Evolutionary conservation across 2,797 vertebrate genomes (phyloP).

Genomic region (Acanthis flammea): DNA sequence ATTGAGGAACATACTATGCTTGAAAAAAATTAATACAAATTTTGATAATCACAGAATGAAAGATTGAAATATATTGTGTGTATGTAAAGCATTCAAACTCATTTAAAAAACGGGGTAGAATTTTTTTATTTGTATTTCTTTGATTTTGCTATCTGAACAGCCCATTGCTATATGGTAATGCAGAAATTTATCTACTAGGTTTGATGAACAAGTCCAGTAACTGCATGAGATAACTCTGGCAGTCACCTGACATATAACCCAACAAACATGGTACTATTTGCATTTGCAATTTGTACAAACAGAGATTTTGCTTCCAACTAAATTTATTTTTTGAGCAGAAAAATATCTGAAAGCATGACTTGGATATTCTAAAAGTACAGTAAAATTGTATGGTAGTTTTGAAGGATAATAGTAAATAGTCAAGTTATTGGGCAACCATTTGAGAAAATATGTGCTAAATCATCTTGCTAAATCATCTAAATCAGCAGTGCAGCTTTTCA

Average conservation of each 20-base stretch:
- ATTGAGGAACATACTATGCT: not conserved
- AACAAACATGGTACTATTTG: not conserved
- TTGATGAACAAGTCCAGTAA: not conserved
- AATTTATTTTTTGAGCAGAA: not conserved
- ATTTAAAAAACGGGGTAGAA: not conserved
- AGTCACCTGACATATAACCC: not conserved
- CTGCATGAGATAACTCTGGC: not conserved
- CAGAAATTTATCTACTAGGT: not conserved
- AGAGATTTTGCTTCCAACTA: not conserved
- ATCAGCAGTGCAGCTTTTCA: not conserved
- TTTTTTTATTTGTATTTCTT: not conserved
- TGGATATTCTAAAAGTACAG: not conserved
- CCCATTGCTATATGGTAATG: not conserved
- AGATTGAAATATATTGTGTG: not conserved
- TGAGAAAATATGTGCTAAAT: not conserved
- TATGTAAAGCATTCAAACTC: not conserved
- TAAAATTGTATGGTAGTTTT: not conserved
- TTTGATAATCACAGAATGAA: not conserved
- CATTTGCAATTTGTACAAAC: not conserved
- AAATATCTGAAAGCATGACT: not conserved
- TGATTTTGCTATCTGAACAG: not conserved
- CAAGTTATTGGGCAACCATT: not conserved
- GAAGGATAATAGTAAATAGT: not conserved
- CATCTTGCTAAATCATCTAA: too few species aligned
- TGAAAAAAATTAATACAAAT: not conserved